Evolutionary conservation across 2,888 invertebrate genomes (phyloP).

Genomic region (Polyommatus icarus): DNA sequence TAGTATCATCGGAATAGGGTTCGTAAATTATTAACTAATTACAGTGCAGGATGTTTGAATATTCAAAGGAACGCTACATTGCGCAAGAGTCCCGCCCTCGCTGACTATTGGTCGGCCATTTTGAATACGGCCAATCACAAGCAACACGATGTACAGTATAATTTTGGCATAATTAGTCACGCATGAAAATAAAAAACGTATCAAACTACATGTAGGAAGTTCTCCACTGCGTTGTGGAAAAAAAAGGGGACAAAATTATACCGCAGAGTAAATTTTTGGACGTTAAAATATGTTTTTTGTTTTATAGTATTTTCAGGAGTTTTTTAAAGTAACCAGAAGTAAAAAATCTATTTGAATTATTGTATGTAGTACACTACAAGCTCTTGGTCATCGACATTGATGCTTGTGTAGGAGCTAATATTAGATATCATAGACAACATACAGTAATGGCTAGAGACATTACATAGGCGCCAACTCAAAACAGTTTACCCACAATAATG

Average conservation of each 20-base stretch:
- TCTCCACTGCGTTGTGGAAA: conserved; percentile 8
- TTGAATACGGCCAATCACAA: conserved; percentile 65
- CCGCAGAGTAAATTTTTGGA: background rate
- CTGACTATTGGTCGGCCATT: conserved; percentile 66
- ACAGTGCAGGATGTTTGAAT: conserved; percentile 49
- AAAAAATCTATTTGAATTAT: too few species aligned
- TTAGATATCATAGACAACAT: background rate
- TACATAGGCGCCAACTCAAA: background rate
- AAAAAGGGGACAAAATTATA: background rate
- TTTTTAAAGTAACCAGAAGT: background rate
- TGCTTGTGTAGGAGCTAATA: background rate
- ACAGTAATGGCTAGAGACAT: background rate
- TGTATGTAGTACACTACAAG: too few species aligned
- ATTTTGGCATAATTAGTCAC: conserved; percentile 80
- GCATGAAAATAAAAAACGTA: conserved; percentile 52
- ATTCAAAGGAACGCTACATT: conserved; percentile 65
- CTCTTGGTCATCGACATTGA: background rate
- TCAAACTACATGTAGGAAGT: conserved; percentile 29
- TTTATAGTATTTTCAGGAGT: background rate
- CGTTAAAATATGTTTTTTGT: background rate
- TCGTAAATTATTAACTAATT: conserved; percentile 27
- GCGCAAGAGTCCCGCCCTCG: conserved; percentile 74
- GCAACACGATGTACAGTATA: conserved; percentile 59
- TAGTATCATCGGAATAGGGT: conserved; percentile 24
- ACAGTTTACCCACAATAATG: background rate